Evolutionary conservation across 2,888 invertebrate genomes (phyloP).

Genomic region (Galerucella calmariensis): DNA sequence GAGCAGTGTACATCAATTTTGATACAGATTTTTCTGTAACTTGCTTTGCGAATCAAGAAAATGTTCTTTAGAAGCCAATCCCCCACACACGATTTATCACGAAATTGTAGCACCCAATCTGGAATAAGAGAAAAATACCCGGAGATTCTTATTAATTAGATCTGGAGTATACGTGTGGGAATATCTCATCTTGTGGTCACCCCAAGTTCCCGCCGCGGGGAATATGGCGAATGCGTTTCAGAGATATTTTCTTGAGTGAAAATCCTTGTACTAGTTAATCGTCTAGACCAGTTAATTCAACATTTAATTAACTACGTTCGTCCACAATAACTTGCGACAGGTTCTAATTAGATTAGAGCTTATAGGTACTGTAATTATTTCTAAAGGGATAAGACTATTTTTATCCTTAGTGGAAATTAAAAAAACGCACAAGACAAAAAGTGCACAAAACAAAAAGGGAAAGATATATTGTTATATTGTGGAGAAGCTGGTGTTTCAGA

Average conservation of each 20-base stretch:
- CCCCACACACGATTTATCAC: too few relatives aligned
- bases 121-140: neutral
- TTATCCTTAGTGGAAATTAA: neutral
- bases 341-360: neutral
- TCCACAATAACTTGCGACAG: conserved; percentile 4
- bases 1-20: too few relatives aligned
- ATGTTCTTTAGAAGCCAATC: too few relatives aligned
- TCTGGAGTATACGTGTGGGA: conserved; percentile 31
- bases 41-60: too few relatives aligned
- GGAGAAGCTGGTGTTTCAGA: too few relatives aligned
- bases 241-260: conserved; percentile 36
- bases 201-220: conserved; percentile 29
- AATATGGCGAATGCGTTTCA: conserved; percentile 33
- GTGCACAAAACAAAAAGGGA: too few relatives aligned
- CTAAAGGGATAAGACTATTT: too few relatives aligned
- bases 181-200: conserved; percentile 33
- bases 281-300: conserved; percentile 34
- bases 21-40: too few relatives aligned
- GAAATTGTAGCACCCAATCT: neutral
- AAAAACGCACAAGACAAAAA: too few relatives aligned
- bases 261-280: conserved; percentile 41
- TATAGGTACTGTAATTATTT: neutral
- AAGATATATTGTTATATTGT: too few relatives aligned
- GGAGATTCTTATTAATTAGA: conserved; percentile 24
- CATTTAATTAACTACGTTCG: conserved; percentile 31